These are phyloP conservation scores for Zootermopsis nevadensis DNA, from an alignment of 2,888 invertebrate genomes.

Conservation along the genomic window DNA sequence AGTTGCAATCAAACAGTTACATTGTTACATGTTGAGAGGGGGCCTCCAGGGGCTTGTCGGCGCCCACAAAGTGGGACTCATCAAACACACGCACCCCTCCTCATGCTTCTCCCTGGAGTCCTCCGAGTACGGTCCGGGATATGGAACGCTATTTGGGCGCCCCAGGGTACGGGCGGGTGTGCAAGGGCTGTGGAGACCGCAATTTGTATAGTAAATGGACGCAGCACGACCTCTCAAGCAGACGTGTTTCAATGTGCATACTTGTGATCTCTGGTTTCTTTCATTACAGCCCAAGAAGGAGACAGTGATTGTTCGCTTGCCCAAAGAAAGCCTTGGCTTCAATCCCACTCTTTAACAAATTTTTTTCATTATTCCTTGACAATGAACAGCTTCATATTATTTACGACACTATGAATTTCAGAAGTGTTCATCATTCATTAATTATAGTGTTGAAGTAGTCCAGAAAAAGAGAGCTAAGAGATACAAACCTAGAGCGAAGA, in stretches of 20 bases:
- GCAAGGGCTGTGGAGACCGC: slow-evolving; percentile 21
- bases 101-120: neutral
- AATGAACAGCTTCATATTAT: too few relatives aligned
- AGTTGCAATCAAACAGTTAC: slow-evolving; percentile 42
- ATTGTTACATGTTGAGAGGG: slow-evolving; percentile 33
- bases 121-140: neutral
- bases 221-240: neutral
- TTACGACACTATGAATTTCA: too few relatives aligned
- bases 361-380: too few relatives aligned
- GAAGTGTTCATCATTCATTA: too few relatives aligned
- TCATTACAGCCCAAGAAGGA: too few relatives aligned
- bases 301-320: too few relatives aligned
- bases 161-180: neutral
- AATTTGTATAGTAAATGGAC: slow-evolving; percentile 38
- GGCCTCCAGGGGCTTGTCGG: slow-evolving; percentile 37
- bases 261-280: neutral
- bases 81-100: slow-evolving; percentile 33
- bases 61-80: slow-evolving; percentile 43
- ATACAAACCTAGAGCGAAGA: too few relatives aligned
- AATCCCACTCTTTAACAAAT: too few relatives aligned
- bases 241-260: slow-evolving; percentile 4
- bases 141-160: slow-evolving; percentile 8
- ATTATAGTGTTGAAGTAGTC: too few relatives aligned
- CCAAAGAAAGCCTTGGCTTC: too few relatives aligned
- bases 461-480: too few relatives aligned